Percentiles rank a stretch among this genome's conserved stretches.
phyloP scores from a whole-genome alignment of 2,113 vertebrate species.

The Stictonetta naevosa region DNA sequence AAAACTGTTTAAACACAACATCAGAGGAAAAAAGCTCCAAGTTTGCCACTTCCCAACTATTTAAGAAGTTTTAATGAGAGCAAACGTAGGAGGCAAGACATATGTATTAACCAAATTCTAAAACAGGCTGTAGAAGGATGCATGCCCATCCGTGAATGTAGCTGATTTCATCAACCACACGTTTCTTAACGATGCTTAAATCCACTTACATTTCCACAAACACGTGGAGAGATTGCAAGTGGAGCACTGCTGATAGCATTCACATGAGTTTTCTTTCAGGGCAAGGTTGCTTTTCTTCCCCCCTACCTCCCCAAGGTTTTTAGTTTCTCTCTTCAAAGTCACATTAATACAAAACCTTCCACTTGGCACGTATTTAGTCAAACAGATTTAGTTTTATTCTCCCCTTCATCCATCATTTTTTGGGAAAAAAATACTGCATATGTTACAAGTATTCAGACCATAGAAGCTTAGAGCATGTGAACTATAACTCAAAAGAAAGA shows the following conservation, averaged over 20 bases:
- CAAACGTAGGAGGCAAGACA: not conserved
- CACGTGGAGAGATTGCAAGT: not conserved
- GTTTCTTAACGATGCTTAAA: not conserved
- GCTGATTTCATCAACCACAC: not conserved
- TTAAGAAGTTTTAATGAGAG: not conserved
- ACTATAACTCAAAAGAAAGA: not conserved
- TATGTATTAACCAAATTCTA: not conserved
- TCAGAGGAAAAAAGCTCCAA: not conserved
- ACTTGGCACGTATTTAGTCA: not conserved
- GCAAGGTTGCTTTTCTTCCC: not conserved
- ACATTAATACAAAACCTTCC: not conserved
- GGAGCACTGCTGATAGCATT: not conserved
- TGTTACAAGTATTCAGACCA: not conserved
- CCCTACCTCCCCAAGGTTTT: not conserved
- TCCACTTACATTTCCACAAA: not conserved
- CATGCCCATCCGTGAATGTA: not conserved
- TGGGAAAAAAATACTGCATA: fast-evolving
- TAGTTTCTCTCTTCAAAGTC: not conserved
- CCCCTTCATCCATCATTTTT: fast-evolving
- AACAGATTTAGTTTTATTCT: not conserved
- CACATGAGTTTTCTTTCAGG: not conserved
- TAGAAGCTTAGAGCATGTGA: not conserved
- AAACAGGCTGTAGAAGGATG: not conserved
- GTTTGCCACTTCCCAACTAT: not conserved
- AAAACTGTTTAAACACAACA: not conserved